Conservation (phyloP, 2,888 invertebrate species). For the Caenorhabditis virilis region DNA sequence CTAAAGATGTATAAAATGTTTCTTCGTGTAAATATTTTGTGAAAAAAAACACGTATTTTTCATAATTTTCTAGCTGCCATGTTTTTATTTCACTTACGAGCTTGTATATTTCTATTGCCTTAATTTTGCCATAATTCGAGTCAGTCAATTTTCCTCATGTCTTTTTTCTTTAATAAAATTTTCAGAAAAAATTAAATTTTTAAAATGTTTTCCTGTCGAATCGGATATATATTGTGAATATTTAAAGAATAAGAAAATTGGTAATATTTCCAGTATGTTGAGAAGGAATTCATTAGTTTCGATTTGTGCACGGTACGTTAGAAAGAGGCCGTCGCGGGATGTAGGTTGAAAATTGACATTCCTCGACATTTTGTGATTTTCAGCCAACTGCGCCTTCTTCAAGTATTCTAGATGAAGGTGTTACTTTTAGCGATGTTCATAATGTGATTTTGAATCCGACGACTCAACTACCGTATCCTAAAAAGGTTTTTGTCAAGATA, state of each 20-base stretch:
- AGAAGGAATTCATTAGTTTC: background rate
- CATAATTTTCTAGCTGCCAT: background rate
- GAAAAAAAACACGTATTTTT: background rate
- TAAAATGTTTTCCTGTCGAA: no score
- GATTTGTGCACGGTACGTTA: background rate
- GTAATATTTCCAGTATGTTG: no score
- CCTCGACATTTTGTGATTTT: background rate
- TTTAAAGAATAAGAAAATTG: no score
- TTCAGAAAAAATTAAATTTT: background rate
- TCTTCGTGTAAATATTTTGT: background rate
- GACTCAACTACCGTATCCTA: conserved; percentile 57
- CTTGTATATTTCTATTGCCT: conserved; percentile 4
- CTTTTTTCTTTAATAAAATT: background rate
- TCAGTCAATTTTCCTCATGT: background rate
- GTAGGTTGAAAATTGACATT: no score
- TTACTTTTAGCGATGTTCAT: conserved; percentile 60
- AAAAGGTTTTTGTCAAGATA: conserved; percentile 20
- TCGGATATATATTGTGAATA: no score
- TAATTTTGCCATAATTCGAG: conserved; percentile 5
- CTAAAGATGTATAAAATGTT: background rate
- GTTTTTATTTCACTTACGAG: conserved; percentile 2
- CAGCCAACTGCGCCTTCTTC: conserved; percentile 10
- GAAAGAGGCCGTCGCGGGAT: background rate
- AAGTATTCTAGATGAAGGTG: conserved; percentile 51
- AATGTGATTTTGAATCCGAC: conserved; percentile 58